Evolutionary conservation across 2,888 invertebrate species (phyloP), one percentile per base, ranked within the genome.

Genomic region (Rotaria magnacalcarata): DNA sequence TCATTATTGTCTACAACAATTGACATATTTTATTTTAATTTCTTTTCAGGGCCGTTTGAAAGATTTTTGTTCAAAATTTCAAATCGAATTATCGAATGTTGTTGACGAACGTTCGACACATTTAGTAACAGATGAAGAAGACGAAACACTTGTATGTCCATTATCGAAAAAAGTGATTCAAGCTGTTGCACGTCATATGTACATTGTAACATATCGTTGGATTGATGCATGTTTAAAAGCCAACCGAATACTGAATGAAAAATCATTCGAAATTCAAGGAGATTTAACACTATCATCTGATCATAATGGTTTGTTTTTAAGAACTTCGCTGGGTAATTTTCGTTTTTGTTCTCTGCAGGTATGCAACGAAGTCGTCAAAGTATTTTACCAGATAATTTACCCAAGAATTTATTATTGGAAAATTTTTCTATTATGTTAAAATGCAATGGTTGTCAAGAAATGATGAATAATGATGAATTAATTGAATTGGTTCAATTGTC

Each of bases 391-490:
- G 47, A 80, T n/a, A 80, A 11, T 47, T n/a, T 80, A 80, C 80
- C 80, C 10, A 47, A 43, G 47, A 47, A 24, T 43, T 16, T 80
- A 24, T n/a, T 80, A 43, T 10, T 80, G 24, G 80, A 80, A n/a
- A 80, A 80, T 80, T 80, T 47, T 80, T 80, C 80, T 43, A 47
- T 80, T 10, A 80, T 80, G 80, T 47, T 80, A 47, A 80, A 80
- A 80, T 80, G 80, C 47, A 47, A 80, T 80, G 80, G 80, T 4
- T 80, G 80, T n/a, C 80, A 80, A 80, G 80, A 80, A 47, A 80
- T 80, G 80, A 80, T 80, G 80, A 80, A 80, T 80, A 80, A 80
- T 47, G 80, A 80, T 47, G 80, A 80, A 80, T 80, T 80, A 80
- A 80, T 80, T 80, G 80, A 80, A 80, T 14, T 80, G 11, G 80